These are phyloP conservation scores for Chionodraco myersi DNA, from an alignment of 2,113 vertebrate species.

Conservation along the genomic window DNA sequence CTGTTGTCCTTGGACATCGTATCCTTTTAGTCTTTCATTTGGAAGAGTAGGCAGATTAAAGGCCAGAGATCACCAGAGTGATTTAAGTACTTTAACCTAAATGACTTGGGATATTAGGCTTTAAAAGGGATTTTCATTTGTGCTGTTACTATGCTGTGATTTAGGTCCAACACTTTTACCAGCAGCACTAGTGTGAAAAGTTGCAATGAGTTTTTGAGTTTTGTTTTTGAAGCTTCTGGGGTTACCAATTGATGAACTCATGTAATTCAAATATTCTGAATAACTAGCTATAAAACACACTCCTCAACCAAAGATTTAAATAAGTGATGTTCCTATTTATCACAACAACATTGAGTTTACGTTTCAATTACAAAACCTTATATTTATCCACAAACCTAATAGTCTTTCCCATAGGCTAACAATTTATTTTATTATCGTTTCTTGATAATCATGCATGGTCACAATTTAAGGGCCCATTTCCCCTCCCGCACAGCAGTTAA, in stretches of 20 bases:
- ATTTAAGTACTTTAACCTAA: conserved; percentile 1
- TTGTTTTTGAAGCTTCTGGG: not conserved
- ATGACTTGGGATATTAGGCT: conserved; percentile 10
- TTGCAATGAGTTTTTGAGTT: not conserved
- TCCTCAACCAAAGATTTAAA: not conserved
- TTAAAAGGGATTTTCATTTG: not conserved
- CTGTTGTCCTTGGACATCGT: not conserved
- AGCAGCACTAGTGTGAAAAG: not conserved
- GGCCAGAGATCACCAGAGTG: conserved; percentile 2
- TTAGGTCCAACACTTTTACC: not conserved
- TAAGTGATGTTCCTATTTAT: conserved; percentile 24
- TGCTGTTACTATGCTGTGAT: not conserved
- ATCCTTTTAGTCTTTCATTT: conserved; percentile 38
- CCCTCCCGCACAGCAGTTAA: conserved; percentile 38
- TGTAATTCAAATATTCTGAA: not conserved
- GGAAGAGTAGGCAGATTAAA: conserved; percentile 53
- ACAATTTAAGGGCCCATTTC: conserved; percentile 45
- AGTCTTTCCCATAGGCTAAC: conserved; percentile 11
- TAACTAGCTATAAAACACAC: conserved; percentile 3
- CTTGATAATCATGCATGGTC: conserved; percentile 66
- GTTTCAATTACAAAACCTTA: conserved; percentile 39
- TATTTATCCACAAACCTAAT: conserved; percentile 48
- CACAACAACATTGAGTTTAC: conserved; percentile 26
- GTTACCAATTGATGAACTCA: not conserved
- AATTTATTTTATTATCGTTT: conserved; percentile 28